Conservation (phyloP, 1,140 invertebrate species). For the Camponotus floridanus region DNA sequence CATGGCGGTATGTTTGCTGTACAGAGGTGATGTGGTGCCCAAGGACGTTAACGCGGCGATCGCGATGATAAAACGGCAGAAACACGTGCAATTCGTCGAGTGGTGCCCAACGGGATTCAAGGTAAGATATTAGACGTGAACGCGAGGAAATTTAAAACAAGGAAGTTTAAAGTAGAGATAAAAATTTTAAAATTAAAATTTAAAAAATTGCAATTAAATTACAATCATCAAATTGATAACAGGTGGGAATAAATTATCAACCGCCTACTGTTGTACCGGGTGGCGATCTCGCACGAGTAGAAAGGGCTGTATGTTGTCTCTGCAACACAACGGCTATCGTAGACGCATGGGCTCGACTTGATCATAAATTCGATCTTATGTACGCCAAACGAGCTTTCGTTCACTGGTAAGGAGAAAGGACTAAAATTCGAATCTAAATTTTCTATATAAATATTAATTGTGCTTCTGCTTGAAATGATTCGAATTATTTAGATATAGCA, state of each 20-base stretch:
- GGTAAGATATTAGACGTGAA: conserved; percentile 64
- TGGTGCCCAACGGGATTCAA: conserved; percentile 89
- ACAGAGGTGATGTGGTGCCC: conserved; percentile 88
- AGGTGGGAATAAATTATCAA: conserved; percentile 90
- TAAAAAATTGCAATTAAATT: background rate
- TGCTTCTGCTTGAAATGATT: too few relatives aligned
- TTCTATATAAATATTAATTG: too few relatives aligned
- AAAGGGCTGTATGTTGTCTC: conserved; percentile 91
- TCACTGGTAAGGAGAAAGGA: conserved; percentile 88
- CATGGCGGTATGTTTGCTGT: conserved; percentile 93
- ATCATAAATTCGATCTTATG: conserved; percentile 92
- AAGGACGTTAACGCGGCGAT: conserved; percentile 89
- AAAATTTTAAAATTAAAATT: background rate
- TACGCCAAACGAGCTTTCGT: conserved; percentile 92
- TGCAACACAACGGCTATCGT: conserved; percentile 93
- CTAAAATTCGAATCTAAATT: too few relatives aligned
- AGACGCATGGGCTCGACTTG: conserved; percentile 91
- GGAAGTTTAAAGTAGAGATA: background rate
- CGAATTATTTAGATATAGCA: too few relatives aligned
- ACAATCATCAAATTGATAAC: background rate
- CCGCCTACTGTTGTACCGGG: conserved; percentile 91
- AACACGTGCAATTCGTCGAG: conserved; percentile 88
- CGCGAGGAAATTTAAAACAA: background rate
- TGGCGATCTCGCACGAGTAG: conserved; percentile 89
- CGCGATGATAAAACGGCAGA: conserved; percentile 88